Evolutionary conservation across 2,797 vertebrate species (phyloP).

Genomic region (Anas georgica): DNA sequence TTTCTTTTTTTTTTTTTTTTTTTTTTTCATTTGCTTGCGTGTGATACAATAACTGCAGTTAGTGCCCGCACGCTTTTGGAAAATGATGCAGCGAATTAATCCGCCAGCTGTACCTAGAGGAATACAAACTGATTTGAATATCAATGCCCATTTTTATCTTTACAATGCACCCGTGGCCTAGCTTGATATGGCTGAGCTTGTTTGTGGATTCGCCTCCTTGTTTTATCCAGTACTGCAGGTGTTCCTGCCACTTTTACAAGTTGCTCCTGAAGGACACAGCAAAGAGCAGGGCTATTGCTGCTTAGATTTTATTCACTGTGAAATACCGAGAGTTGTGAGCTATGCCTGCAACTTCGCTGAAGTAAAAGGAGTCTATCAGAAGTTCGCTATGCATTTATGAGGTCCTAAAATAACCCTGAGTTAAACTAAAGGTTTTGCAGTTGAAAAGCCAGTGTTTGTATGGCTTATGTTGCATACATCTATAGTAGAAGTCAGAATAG

Average conservation of each 20-base stretch:
- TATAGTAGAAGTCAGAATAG: background rate
- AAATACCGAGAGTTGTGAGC: background rate
- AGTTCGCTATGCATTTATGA: background rate
- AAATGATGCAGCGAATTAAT: slow-evolving; percentile 80
- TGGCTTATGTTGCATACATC: fast-evolving
- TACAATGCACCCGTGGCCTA: slow-evolving; percentile 19
- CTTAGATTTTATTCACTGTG: slow-evolving; percentile 2
- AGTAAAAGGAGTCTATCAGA: background rate
- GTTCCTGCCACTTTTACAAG: background rate
- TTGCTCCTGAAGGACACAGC: background rate
- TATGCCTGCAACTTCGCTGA: background rate
- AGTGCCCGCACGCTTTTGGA: slow-evolving; percentile 52
- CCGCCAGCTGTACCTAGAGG: slow-evolving; percentile 56
- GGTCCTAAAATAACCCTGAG: background rate
- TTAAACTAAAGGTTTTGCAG: background rate
- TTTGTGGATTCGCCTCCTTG: background rate
- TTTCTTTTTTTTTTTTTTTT: background rate
- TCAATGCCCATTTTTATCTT: slow-evolving; percentile 50
- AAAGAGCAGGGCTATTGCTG: background rate
- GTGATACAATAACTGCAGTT: slow-evolving; percentile 7
- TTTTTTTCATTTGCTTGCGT: background rate
- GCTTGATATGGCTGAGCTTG: background rate
- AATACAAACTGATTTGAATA: slow-evolving; percentile 50
- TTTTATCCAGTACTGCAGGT: background rate
- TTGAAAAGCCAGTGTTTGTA: background rate